Evolutionary conservation across 2,113 vertebrate species (phyloP).

Genomic region (Sceloporus undulatus): DNA sequence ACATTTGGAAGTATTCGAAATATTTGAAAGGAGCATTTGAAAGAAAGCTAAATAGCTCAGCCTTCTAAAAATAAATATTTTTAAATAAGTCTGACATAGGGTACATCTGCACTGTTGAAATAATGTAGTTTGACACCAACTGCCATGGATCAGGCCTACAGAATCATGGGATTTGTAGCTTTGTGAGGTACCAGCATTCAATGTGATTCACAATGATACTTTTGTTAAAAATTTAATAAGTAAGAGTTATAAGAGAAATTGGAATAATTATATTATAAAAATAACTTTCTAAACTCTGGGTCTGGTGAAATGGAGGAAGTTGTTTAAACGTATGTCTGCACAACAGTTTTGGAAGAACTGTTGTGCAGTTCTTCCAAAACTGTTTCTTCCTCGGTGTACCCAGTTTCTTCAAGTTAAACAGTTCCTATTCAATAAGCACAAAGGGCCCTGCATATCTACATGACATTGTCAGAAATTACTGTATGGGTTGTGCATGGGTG

Average conservation of each 20-base stretch:
- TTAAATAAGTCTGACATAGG: background rate
- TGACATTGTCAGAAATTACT: background rate
- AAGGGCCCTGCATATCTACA: background rate
- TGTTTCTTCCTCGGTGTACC: background rate
- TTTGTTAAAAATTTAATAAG: too few relatives aligned
- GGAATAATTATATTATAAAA: background rate
- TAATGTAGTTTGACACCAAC: background rate
- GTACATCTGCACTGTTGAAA: background rate
- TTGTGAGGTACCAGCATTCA: too few relatives aligned
- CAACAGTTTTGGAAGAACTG: background rate
- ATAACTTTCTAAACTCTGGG: background rate
- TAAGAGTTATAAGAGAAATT: background rate
- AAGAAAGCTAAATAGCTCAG: background rate
- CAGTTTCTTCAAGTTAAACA: background rate
- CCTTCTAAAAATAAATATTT: background rate
- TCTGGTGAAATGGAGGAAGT: background rate
- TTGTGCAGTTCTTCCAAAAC: too few relatives aligned
- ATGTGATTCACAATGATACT: too few relatives aligned
- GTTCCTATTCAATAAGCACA: background rate
- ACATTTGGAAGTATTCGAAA: background rate
- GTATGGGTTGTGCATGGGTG: background rate
- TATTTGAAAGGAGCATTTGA: background rate
- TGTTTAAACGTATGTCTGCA: background rate
- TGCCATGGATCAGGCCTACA: too few relatives aligned
- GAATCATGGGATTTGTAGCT: too few relatives aligned